Evolutionary conservation across 2,113 vertebrate genomes (phyloP), one percentile per base, ranked within the genome.

Genomic region (Misgurnus mizolepis): DNA sequence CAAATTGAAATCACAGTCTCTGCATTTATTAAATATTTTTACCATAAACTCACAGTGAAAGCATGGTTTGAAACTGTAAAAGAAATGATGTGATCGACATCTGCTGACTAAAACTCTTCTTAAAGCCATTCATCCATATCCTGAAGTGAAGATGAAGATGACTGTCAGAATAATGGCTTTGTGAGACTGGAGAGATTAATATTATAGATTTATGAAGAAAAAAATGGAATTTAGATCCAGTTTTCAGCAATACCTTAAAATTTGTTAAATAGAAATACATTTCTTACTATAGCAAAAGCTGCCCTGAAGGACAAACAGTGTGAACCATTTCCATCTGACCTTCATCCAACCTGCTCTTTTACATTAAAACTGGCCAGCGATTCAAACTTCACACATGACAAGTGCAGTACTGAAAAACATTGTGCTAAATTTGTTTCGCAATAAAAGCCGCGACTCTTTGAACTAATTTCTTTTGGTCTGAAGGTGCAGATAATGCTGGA

Each of bases 101-200:
- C 71, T 60, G 71, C n/a, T n/a, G 5, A 17, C 47, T 39, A 17
- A 55, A 34, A 53, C 27, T 39, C 4, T 7, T 18, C 55, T 45
- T 41, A 72, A 41, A 39, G 69, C 50, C 69, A 72, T 74, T 60
- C 71, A 45, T 60, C 39, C 43, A 73, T 73, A 73, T 73, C 70
- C 70, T 43, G 55, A 60, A 73, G 71, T 41, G 55, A 74, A 74
- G 40, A 71, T 71, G 68, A 71, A 71, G 68, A 61, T 74, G 22
- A 64, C 66, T 65, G 74, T 8, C 61, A 50, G 49, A 53, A 49
- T 65, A 76, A 76, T 65, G 74, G 17, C 55, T 61, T 45, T 74
- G 55, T 15, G 40, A 45, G 11, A 39, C 55, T 61, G 55, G 71
- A 0, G 55, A 74, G 71, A 74, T 61, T 45, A 22, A 74, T 74